Conservation (phyloP, 2,797 vertebrate species). For the Cynopterus sphinx region DNA sequence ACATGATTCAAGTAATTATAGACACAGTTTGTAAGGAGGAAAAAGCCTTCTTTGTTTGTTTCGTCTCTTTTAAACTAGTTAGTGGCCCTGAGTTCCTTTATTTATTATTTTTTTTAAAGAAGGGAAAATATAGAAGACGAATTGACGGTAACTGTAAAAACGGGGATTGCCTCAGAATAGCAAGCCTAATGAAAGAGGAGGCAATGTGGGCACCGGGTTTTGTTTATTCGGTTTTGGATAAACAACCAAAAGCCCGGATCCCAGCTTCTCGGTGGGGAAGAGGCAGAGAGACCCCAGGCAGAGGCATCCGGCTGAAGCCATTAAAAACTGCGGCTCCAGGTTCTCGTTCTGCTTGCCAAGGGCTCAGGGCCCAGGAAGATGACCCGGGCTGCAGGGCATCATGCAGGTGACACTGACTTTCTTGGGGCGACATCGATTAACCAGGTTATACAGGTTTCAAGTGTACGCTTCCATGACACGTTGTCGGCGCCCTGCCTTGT, state of each 20-base stretch:
- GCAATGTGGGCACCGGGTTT: neutral
- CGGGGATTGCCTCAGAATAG: constrained; percentile 4
- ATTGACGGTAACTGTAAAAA: constrained; percentile 41
- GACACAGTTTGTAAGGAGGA: constrained; percentile 57
- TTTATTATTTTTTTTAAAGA: constrained; percentile 11
- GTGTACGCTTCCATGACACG: no score
- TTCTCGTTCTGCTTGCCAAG: constrained; percentile 23
- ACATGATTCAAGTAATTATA: constrained; percentile 79
- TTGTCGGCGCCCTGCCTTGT: no score
- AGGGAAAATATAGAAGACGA: constrained; percentile 42
- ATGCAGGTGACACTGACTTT: neutral
- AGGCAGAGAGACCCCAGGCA: neutral
- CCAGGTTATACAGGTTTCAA: no score
- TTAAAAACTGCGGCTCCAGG: neutral
- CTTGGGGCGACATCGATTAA: no score
- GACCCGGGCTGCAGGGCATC: neutral
- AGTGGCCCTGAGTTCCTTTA: constrained; percentile 33
- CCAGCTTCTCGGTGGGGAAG: constrained; percentile 9
- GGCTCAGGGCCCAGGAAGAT: neutral
- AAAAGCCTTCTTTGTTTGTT: constrained; percentile 71
- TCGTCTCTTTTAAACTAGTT: constrained; percentile 67
- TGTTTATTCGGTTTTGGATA: constrained; percentile 45
- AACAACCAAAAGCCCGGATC: constrained; percentile 56
- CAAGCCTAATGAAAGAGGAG: neutral
- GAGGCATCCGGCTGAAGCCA: neutral